These are phyloP conservation scores for Anoplophora glabripennis DNA, from an alignment of 1,140 invertebrate genomes.

Conservation along the genomic window DNA sequence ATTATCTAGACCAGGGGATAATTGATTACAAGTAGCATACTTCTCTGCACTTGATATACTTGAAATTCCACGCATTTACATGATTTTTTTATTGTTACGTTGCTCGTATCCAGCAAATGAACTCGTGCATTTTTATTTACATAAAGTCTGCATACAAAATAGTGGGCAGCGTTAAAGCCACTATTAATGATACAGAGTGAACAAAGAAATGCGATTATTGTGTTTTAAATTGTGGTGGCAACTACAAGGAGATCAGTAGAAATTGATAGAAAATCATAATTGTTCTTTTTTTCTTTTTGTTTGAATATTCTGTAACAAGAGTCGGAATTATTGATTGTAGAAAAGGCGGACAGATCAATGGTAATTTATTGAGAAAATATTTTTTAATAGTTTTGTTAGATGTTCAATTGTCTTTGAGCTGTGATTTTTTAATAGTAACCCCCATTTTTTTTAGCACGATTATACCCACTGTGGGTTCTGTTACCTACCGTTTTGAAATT, in stretches of 20 bases:
- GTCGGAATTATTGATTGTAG: too few relatives aligned
- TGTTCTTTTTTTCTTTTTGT: too few relatives aligned
- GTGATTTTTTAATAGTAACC: too few relatives aligned
- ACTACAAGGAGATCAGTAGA: not conserved
- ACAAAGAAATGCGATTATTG: not conserved
- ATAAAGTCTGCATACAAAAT: not conserved
- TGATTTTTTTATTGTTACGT: not conserved
- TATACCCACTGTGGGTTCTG: too few relatives aligned
- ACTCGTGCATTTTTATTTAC: not conserved
- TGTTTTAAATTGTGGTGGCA: not conserved
- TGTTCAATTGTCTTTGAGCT: too few relatives aligned
- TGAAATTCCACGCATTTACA: not conserved
- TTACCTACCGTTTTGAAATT: too few relatives aligned
- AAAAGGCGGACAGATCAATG: too few relatives aligned
- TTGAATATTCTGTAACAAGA: too few relatives aligned
- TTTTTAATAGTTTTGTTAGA: too few relatives aligned
- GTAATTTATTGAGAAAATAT: too few relatives aligned
- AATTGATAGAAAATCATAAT: not conserved
- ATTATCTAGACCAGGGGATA: constrained; percentile 6
- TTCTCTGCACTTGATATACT: constrained; percentile 2
- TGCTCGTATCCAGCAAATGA: not conserved
- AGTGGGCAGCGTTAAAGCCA: not conserved
- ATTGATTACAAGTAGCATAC: constrained; percentile 3
- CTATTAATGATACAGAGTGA: not conserved
- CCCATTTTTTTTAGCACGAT: too few relatives aligned